Evolutionary conservation across 2,113 vertebrate species (phyloP).

Genomic region (Festucalex cinctus): DNA sequence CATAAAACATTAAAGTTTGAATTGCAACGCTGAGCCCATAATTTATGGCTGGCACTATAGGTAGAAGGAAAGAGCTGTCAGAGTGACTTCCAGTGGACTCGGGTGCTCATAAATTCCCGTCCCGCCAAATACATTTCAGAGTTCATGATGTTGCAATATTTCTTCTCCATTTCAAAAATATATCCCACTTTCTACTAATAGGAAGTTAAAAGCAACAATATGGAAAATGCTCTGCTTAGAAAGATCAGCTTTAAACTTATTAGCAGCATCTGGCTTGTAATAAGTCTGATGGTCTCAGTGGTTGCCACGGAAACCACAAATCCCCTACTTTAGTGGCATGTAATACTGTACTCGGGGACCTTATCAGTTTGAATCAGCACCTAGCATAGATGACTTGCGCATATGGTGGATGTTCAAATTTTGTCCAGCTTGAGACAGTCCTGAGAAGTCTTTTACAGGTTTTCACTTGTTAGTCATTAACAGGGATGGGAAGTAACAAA

Average conservation of each 20-base stretch:
- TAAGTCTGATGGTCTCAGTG: background rate
- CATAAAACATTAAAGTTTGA: constrained; percentile 39
- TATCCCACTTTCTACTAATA: background rate
- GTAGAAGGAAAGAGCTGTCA: constrained; percentile 15
- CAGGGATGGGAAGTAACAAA: too few species aligned
- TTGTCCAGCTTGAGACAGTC: too few species aligned
- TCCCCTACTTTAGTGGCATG: background rate
- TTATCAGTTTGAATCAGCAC: too few species aligned
- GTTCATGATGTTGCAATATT: constrained; percentile 21
- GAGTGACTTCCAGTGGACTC: constrained; percentile 25
- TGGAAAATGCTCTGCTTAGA: background rate
- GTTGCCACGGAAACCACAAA: background rate
- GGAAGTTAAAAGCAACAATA: background rate
- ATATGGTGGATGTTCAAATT: too few species aligned
- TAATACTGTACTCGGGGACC: background rate
- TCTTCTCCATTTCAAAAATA: constrained; percentile 14
- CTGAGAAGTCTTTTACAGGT: too few species aligned
- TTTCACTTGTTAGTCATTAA: too few species aligned
- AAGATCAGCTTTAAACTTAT: background rate
- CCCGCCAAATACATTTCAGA: constrained; percentile 14
- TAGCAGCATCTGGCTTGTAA: background rate
- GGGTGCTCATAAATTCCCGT: constrained; percentile 17
- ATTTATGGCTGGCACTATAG: constrained; percentile 29
- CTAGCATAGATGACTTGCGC: too few species aligned
- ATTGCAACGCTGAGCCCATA: constrained; percentile 32